Base-by-base conservation (phyloP, 1,140 invertebrate genomes). In the Drosophila willistoni region DNA sequence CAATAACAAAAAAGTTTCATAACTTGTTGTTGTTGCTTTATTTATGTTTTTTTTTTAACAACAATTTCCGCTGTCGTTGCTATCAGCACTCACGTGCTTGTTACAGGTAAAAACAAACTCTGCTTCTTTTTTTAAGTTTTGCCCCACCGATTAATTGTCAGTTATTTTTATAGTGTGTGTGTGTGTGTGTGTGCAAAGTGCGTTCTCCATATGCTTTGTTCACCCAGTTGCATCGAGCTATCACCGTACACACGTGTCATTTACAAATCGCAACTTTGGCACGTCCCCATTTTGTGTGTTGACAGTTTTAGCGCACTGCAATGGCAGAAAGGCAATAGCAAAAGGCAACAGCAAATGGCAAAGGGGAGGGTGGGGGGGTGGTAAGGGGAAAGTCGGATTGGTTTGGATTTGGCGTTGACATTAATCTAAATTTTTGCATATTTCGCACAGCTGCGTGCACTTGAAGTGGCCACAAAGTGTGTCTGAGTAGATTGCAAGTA, bases 401-500 rank as follows among this genome's bases (percentile, higher is more conserved):
- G 7, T 13, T n/a, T 62, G 64, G 42, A 47, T 62, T 61, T 72
- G 59, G 62, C 55, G 73, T 73, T 79, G 81, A 86, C 82, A 86
- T 87, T 87, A 87, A 86, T 86, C 82, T 82, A 57, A 62, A 77
- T 86, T 82, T 85, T 79, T 87, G 75, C 79, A 86, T 86, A 86
- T 74, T 69, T 80, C 47, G 75, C 83, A 79, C 83, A 86, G 83
- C 79, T 87, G 83, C 64, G 69, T 67, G 69, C 69, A 67, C 73
- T 75, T 75, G 73, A 74, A 73, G 61, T 61, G 17, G 55, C 63
- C 47, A 71, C 63, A 60, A 29, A 71, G 62, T 73, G 66, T 13
- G 41, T n/a, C 63, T 51, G 44, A 51, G 17, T 47, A 19, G 44
- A 47, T 47, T 17, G 7, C 44, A 2, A 17, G 44, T 47, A 51